A percentile compares a stretch with the other conserved stretches of the same genome.
These are phyloP conservation scores for Acrocera orbiculus DNA, from an alignment of 2,888 invertebrate genomes.

Conservation along the genomic window DNA sequence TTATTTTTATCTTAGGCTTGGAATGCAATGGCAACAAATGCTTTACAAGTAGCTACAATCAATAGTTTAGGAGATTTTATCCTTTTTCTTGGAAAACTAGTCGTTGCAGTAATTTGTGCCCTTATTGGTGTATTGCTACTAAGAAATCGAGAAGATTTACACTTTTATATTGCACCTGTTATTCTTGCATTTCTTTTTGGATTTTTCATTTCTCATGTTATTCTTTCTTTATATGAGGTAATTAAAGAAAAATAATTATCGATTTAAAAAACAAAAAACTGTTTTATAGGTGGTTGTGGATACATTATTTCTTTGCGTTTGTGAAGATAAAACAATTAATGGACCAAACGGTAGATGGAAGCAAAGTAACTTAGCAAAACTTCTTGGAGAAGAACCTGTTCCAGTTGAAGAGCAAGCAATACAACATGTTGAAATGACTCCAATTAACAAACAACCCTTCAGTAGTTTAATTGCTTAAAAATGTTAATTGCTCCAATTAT, in stretches of 20 bases:
- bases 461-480: conserved; percentile 15
- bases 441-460: conserved; percentile 30
- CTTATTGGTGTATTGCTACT: conserved; percentile 59
- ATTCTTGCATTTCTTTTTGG: conserved; percentile 68
- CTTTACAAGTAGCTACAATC: conserved; percentile 74
- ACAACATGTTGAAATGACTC: conserved; percentile 30
- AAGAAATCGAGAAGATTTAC: conserved; percentile 50
- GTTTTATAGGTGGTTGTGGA: conserved; percentile 75
- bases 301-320: conserved; percentile 83
- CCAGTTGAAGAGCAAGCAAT: conserved; percentile 24
- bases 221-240: conserved; percentile 86
- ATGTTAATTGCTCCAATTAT: too few relatives aligned
- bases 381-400: conserved; percentile 34
- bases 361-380: conserved; percentile 38
- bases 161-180: conserved; percentile 74
- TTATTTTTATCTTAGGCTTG: conserved; percentile 50
- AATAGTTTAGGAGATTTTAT: conserved; percentile 89
- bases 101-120: conserved; percentile 69
- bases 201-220: conserved; percentile 85
- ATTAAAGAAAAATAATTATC: conserved; percentile 2
- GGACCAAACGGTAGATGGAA: conserved; percentile 51
- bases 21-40: conserved; percentile 64
- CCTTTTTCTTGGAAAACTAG: conserved; percentile 63
- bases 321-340: conserved; percentile 77
- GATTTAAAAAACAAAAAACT: not conserved